Evolutionary conservation across 2,888 invertebrate species (phyloP).

Genomic region (Clusia tigrina): DNA sequence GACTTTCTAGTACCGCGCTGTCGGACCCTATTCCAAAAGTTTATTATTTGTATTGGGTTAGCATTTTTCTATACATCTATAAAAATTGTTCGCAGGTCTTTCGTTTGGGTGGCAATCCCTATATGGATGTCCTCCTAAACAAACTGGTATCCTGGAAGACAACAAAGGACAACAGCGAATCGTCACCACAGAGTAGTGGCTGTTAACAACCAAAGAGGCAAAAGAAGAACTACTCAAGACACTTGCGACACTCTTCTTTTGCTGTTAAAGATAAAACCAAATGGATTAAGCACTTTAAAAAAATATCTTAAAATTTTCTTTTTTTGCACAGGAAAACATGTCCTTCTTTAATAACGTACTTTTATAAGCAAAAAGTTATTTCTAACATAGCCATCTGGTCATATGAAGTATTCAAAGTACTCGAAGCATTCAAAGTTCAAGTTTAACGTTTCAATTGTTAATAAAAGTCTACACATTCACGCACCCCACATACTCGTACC

Average conservation of each 20-base stretch:
- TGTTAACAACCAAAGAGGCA: conserved; percentile 63
- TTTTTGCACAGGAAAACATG: conserved; percentile 29
- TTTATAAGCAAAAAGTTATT: too few relatives aligned
- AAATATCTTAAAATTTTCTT: conserved; percentile 52
- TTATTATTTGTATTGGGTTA: too few relatives aligned
- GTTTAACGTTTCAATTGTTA: too few relatives aligned
- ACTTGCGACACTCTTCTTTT: conserved; percentile 55
- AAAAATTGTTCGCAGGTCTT: conserved; percentile 67
- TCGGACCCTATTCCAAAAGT: too few relatives aligned
- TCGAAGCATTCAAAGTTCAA: too few relatives aligned
- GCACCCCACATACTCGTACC: too few relatives aligned
- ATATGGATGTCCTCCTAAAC: conserved; percentile 78
- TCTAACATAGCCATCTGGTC: too few relatives aligned
- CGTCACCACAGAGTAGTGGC: conserved; percentile 44
- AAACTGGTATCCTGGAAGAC: conserved; percentile 73
- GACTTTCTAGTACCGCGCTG: too few relatives aligned
- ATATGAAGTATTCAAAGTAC: too few relatives aligned
- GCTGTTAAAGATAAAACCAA: conserved; percentile 51
- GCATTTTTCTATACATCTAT: too few relatives aligned
- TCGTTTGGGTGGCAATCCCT: conserved; percentile 82
- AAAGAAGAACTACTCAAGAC: conserved; percentile 53
- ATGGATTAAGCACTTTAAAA: conserved; percentile 43
- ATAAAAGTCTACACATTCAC: too few relatives aligned
- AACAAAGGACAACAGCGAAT: conserved; percentile 45
- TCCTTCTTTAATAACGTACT: too few relatives aligned